Conservation (phyloP, 2,797 vertebrate genomes). For the Thunnus albacares region DNA sequence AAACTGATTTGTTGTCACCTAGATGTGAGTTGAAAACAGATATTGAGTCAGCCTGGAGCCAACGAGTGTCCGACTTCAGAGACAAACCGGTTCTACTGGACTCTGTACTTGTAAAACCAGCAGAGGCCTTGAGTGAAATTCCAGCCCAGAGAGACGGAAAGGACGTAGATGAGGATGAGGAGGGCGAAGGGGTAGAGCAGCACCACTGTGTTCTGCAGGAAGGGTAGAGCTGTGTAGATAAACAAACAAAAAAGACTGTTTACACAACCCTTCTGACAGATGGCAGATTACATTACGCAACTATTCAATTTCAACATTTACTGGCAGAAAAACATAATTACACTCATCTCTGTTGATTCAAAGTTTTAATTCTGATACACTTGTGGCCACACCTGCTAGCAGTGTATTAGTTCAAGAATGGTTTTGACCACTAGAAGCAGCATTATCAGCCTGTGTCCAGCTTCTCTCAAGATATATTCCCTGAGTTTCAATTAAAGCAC, state of each 20-base stretch:
- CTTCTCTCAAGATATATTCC: too few species aligned
- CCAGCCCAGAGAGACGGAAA: conserved; percentile 95
- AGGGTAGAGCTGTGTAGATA: conserved; percentile 89
- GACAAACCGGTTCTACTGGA: conserved; percentile 82
- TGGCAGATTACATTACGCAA: too few species aligned
- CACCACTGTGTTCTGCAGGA: conserved; percentile 95
- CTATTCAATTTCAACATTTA: too few species aligned
- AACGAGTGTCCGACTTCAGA: conserved; percentile 30
- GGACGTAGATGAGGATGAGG: conserved; percentile 91
- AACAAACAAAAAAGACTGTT: background rate
- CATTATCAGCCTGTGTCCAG: background rate
- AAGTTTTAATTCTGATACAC: too few species aligned
- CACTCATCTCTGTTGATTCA: too few species aligned
- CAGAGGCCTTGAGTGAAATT: conserved; percentile 95
- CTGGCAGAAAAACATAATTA: too few species aligned
- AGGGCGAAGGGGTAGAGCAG: conserved; percentile 95
- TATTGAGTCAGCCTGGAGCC: conserved; percentile 13
- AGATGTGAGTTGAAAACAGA: conserved; percentile 17
- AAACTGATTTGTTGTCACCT: conserved; percentile 17
- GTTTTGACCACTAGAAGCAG: background rate
- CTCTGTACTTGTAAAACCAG: conserved; percentile 95
- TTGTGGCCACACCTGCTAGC: too few species aligned
- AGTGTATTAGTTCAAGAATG: background rate
- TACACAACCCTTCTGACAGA: too few species aligned
- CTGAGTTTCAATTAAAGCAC: too few species aligned